Evolutionary conservation across 2,797 vertebrate genomes (phyloP).

Genomic region (Chiloscyllium punctatum): DNA sequence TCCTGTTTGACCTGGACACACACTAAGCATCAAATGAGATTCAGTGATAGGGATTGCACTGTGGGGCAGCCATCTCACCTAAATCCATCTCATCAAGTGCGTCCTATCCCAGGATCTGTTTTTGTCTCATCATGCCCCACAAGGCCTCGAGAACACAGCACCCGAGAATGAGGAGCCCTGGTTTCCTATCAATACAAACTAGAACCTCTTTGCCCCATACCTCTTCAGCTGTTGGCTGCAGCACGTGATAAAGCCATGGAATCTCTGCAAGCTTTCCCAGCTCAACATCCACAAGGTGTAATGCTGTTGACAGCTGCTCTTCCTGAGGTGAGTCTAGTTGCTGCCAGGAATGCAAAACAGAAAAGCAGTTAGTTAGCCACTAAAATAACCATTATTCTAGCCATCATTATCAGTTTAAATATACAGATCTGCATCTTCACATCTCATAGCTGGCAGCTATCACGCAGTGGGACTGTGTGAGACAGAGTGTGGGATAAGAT

Average conservation of each 20-base stretch:
- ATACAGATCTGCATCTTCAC: not conserved
- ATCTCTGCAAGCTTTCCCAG: slow-evolving; percentile 84
- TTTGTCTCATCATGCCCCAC: not conserved
- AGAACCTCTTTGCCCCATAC: slow-evolving; percentile 56
- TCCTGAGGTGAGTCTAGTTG: slow-evolving; percentile 90
- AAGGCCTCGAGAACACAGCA: not conserved
- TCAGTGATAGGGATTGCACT: not conserved
- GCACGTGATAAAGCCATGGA: slow-evolving; percentile 87
- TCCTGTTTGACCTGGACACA: not conserved
- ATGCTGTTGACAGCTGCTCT: slow-evolving; percentile 76
- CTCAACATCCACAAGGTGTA: slow-evolving; percentile 81
- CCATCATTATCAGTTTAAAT: not conserved
- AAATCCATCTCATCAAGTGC: not conserved
- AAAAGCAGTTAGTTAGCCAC: not conserved
- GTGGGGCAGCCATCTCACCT: not conserved
- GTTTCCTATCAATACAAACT: not conserved
- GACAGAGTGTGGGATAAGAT: not conserved
- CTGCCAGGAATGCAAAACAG: slow-evolving; percentile 54
- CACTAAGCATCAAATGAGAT: too few species aligned
- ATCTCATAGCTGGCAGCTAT: not conserved
- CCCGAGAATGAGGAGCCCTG: too few species aligned
- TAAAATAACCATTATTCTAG: not conserved
- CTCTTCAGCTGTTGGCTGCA: slow-evolving; percentile 92
- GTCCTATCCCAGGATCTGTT: not conserved
- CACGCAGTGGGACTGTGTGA: not conserved